These are phyloP conservation scores for Lutjanus erythropterus DNA, from an alignment of 2,113 vertebrate species.

Conservation along the genomic window DNA sequence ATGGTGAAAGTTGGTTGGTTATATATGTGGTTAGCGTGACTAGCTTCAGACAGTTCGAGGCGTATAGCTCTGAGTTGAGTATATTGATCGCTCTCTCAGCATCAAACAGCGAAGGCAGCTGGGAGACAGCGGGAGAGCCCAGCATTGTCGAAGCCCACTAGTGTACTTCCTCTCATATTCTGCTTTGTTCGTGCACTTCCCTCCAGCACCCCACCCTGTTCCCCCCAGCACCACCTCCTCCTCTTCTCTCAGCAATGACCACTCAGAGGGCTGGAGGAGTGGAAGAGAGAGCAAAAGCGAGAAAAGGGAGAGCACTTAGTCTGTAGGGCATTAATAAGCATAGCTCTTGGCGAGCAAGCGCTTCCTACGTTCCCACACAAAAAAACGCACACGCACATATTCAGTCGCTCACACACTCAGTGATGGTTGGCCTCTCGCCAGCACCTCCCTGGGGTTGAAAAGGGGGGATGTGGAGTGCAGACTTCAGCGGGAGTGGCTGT, in stretches of 20 bases:
- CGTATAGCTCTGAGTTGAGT: conserved; percentile 49
- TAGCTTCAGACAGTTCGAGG: conserved; percentile 40
- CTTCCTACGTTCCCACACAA: conserved; percentile 77
- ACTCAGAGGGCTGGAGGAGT: conserved; percentile 51
- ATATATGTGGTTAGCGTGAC: conserved; percentile 34
- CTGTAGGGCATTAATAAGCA: conserved; percentile 82
- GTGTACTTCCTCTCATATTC: conserved; percentile 60
- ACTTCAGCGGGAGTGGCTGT: conserved; percentile 70
- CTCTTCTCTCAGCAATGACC: conserved; percentile 61
- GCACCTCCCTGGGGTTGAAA: conserved; percentile 69
- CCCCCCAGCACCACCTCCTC: conserved; percentile 39
- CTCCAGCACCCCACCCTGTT: conserved; percentile 32
- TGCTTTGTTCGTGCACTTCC: conserved; percentile 48
- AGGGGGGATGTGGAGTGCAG: conserved; percentile 69
- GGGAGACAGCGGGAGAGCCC: conserved; percentile 63
- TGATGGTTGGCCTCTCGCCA: conserved; percentile 75
- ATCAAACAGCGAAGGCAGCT: conserved; percentile 70
- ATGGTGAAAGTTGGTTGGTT: conserved; percentile 33
- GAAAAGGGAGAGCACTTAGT: conserved; percentile 72
- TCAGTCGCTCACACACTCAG: conserved; percentile 59
- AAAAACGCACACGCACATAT: conserved; percentile 57
- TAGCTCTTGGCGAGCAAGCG: conserved; percentile 77
- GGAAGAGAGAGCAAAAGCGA: conserved; percentile 65
- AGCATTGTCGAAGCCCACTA: conserved; percentile 39
- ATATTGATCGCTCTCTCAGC: conserved; percentile 67